Evolutionary conservation across 2,888 invertebrate genomes (phyloP).

Genomic region (Mesorhabditis belari): DNA sequence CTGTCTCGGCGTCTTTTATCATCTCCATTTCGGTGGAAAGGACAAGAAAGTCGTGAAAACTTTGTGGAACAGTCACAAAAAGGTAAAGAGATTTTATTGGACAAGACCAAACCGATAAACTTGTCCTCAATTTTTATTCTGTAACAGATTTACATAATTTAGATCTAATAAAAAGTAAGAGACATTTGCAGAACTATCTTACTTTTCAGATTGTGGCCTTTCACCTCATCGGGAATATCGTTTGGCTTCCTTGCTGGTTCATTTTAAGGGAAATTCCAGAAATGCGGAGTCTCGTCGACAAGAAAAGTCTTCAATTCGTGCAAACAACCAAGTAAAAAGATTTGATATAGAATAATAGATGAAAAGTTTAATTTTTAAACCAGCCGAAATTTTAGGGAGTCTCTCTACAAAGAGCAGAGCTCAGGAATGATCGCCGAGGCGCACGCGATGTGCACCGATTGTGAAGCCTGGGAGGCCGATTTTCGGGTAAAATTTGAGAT

Average conservation of each 20-base stretch:
- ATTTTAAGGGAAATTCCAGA: conserved; percentile 54
- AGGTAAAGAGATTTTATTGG: conserved; percentile 6
- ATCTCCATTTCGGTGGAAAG: conserved; percentile 25
- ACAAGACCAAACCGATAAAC: not conserved
- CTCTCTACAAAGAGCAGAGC: conserved; percentile 8
- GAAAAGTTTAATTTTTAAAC: too few species aligned
- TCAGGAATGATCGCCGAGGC: conserved; percentile 11
- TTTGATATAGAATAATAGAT: not conserved
- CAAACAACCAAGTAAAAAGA: not conserved
- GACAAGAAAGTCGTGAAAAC: conserved; percentile 21
- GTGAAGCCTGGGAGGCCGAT: conserved; percentile 6
- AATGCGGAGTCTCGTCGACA: conserved; percentile 13
- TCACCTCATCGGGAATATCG: conserved; percentile 70
- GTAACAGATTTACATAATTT: conserved; percentile 3
- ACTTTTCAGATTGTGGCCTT: conserved; percentile 68
- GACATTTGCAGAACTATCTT: not conserved
- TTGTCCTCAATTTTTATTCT: not conserved
- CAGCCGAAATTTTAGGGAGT: not conserved
- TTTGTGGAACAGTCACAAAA: conserved; percentile 22
- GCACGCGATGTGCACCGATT: conserved; percentile 1
- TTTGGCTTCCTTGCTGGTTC: conserved; percentile 81
- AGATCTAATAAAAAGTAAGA: not conserved
- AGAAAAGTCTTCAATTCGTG: conserved; percentile 9
- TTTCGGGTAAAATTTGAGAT: not conserved
- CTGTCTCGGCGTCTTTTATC: conserved; percentile 33